A percentile compares a stretch with the other conserved stretches of the same genome.
phyloP scores from a whole-genome alignment of 1,140 invertebrate genomes.

The Ips typographus region DNA sequence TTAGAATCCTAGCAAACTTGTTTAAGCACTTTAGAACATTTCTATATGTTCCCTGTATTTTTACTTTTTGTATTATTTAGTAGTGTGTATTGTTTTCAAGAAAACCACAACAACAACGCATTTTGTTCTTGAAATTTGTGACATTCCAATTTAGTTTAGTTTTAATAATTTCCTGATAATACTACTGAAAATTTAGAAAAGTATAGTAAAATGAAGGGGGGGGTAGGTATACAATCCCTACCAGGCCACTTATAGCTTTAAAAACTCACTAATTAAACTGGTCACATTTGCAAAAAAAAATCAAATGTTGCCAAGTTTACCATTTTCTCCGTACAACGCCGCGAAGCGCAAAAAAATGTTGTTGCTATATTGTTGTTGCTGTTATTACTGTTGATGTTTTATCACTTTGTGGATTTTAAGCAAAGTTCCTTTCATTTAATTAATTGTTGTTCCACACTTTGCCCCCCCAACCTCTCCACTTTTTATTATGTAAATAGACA shows the following conservation, averaged over 20 bases:
- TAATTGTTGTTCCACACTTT: neutral
- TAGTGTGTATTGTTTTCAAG: too few species aligned
- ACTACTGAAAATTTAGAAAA: neutral
- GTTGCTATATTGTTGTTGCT: conserved; percentile 37
- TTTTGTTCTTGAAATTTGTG: too few species aligned
- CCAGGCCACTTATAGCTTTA: neutral
- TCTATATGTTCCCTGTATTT: too few species aligned
- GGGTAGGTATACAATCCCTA: neutral
- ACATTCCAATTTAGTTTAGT: too few species aligned
- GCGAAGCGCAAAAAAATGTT: conserved; percentile 15
- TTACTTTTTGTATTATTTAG: too few species aligned
- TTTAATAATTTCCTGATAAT: too few species aligned
- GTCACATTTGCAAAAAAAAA: neutral
- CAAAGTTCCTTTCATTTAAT: neutral
- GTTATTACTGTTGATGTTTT: conserved; percentile 37
- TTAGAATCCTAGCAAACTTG: too few species aligned
- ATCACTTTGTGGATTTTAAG: conserved; percentile 20
- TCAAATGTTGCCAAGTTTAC: neutral
- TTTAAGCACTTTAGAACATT: too few species aligned
- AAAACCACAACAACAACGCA: too few species aligned
- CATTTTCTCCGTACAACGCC: neutral
- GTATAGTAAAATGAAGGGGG: neutral
- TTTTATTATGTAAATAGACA: neutral
- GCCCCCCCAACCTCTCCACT: neutral
- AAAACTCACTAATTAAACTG: neutral